Evolutionary conservation across 2,797 vertebrate genomes (phyloP), one percentile per base, ranked within the genome.

Genomic region (Micrastur ruficollis): DNA sequence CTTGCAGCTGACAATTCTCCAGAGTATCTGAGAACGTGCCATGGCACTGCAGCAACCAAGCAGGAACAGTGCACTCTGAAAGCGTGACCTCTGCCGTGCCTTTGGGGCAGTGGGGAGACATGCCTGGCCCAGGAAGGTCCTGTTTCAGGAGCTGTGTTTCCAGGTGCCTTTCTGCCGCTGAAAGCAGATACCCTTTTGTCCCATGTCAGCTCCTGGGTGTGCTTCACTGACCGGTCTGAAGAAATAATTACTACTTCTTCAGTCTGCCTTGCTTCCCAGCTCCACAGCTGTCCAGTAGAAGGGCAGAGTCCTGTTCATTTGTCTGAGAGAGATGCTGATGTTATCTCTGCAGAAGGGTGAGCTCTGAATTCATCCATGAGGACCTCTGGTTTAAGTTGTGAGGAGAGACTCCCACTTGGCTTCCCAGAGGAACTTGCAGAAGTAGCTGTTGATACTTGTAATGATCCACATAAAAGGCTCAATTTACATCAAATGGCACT

Each of bases 381-480:
- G 61, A 76, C 26, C 56, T 62, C 32, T 74, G 26, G 14, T 84
- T 59, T 49, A 18, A 71, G 23, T 44, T 34, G 23, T 59, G 23
- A 85, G 34, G 44, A 74, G 38, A 62, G 17, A 68, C 52, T 75
- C 67, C 49, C 8, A 4, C 75, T 72, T 34, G 11, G 3, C 50
- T 88, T 91, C 85, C 91, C 95, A 55, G 82, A 75, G 89, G 90
- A 81, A 75, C 86, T 44, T 53, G 9, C 87, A 72, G 80, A 91
- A 91, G 89, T 79, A 90, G 85, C 75, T 82, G 93, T 62, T 93
- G 93, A 32, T 93, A 56, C 84, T 93, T 52, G 78, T 80, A 92
- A 91, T 74, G 93, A 96, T 90, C 89, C 63, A 44, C 90, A 96
- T 94, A 82, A 97, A 96, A 94, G 63, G 86, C 83, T 95, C 95